These are phyloP conservation scores for Pararge aegeria DNA, from an alignment of 1,140 invertebrate species.

Conservation along the genomic window DNA sequence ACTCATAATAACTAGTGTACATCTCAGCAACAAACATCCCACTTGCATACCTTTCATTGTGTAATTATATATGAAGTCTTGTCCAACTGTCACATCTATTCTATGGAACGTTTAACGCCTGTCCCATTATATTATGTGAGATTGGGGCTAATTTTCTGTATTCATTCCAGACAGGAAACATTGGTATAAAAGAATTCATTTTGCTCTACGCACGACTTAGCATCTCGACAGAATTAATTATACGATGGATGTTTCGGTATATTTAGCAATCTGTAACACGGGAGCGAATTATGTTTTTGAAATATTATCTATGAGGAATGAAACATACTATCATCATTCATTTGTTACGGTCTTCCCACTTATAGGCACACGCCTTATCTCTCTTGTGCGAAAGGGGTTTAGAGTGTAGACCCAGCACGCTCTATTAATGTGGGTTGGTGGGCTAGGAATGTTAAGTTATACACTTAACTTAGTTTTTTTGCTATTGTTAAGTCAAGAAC, in stretches of 20 bases:
- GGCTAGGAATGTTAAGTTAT: too few species aligned
- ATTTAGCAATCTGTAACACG: background rate
- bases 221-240: constrained; percentile 22
- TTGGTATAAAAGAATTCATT: constrained; percentile 18
- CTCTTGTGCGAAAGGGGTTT: too few species aligned
- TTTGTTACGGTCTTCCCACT: too few species aligned
- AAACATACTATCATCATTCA: too few species aligned
- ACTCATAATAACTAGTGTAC: constrained; percentile 9
- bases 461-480: too few species aligned
- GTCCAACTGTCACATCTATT: constrained; percentile 29
- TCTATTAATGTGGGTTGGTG: too few species aligned
- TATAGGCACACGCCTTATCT: too few species aligned
- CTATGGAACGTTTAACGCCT: constrained; percentile 24
- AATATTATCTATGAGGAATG: background rate
- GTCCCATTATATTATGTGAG: constrained; percentile 25
- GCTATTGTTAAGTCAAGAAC: too few species aligned
- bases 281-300: background rate
- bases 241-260: background rate
- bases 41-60: constrained; percentile 24
- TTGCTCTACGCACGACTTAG: constrained; percentile 16
- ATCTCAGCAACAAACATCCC: constrained; percentile 9
- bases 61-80: constrained; percentile 23
- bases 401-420: too few species aligned
- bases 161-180: constrained; percentile 22
- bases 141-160: constrained; percentile 21